Evolutionary conservation across 2,888 invertebrate species (phyloP), one percentile per base, ranked within the genome.

Genomic region (Oligia strigilis): DNA sequence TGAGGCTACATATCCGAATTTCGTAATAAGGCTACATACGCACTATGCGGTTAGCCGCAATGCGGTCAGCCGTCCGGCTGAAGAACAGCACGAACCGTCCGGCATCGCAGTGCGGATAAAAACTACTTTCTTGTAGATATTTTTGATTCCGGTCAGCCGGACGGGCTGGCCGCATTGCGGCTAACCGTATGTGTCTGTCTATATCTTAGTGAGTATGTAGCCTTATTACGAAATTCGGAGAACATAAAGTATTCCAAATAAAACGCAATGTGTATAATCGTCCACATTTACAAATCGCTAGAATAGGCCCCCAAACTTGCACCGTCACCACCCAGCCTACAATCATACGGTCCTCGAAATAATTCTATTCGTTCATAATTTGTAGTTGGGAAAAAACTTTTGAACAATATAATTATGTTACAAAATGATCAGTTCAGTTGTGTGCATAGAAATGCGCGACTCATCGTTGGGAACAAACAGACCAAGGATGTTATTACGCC

Each of bases 381-480:
- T 94, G 94, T 94, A 92, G 93, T 90, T 92, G 92, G 95, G 94
- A 96, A 96, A 96, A 96, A 96, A 93, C 92, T 92, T 92, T 92
- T 92, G 95, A 95, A 95, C 95, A 95, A 95, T 95, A 94, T 96
- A 97, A 97, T 97, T 97, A 96, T 96, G 92, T 96, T 95, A 95
- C 95, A 95, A 96, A 96, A 96, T 95, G 93, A 95, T 94, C 95
- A 95, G 96, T 95, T 96, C 95, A 96, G 96, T 96, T 83, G 78
- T 85, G 81, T 75, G 81, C 77, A 75, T 82, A 86, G 90, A 93
- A 93, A 94, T 90, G 85, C 87, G 88, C 90, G 86, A 93, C 89
- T 94, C 93, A 93, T 93, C 85, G 83, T 90, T 86, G 86, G 81
- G 82, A 90, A 90, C 88, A 91, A 92, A 90, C 85, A 88, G 74